Evolutionary conservation across 2,888 invertebrate genomes (phyloP).

Genomic region (Alloplasta piceator): DNA sequence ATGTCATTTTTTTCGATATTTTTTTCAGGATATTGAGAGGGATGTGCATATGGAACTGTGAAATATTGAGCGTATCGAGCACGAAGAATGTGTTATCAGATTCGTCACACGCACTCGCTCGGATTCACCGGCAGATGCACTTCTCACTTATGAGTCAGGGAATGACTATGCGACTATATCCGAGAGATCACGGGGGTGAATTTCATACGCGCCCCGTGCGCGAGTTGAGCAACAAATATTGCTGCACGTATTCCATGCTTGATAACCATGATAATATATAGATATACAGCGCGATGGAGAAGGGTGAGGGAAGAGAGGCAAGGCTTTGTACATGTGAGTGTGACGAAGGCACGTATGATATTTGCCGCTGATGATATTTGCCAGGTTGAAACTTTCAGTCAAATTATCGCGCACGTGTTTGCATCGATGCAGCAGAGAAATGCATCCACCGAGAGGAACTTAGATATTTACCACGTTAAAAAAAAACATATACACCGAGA

Average conservation of each 20-base stretch:
- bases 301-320: not conserved
- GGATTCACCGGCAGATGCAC: no score
- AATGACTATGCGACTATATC: constrained; percentile 45
- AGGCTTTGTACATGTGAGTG: no score
- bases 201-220: constrained; percentile 34
- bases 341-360: not conserved
- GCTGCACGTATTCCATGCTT: not conserved
- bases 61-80: constrained; percentile 2
- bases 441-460: constrained; percentile 6
- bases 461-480: not conserved
- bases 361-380: constrained; percentile 23
- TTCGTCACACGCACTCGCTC: not conserved
- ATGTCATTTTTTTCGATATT: no score
- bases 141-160: constrained; percentile 25
- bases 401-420: constrained; percentile 36
- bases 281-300: not conserved
- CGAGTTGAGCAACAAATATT: constrained; percentile 23
- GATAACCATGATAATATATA: not conserved
- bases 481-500: no score
- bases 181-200: not conserved
- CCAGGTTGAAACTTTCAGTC: constrained; percentile 20
- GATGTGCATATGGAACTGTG: no score
- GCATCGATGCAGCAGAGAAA: constrained; percentile 14
- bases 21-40: no score
- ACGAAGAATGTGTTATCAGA: constrained; percentile 23